Evolutionary conservation across 2,888 invertebrate genomes (phyloP).

Genomic region (Drosophila neonasuta): DNA sequence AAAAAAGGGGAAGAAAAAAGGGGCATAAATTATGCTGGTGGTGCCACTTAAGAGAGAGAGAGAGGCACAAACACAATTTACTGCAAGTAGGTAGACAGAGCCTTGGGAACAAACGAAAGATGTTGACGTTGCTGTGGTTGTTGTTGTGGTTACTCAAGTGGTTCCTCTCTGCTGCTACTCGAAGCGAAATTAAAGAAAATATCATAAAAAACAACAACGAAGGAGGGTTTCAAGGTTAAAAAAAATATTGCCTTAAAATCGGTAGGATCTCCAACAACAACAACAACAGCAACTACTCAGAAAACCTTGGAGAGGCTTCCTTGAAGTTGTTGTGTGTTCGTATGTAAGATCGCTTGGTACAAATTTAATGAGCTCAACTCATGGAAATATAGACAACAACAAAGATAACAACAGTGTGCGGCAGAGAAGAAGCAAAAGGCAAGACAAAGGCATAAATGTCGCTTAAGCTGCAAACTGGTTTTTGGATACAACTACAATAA

Average conservation of each 20-base stretch:
- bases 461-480: constrained; percentile 64
- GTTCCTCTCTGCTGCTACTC: constrained; percentile 1
- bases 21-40: constrained; percentile 71
- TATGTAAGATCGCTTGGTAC: constrained; percentile 23
- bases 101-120: constrained; percentile 47
- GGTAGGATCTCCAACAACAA: constrained; percentile 13
- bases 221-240: constrained; percentile 20
- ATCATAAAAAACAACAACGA: constrained; percentile 5
- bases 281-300: constrained; percentile 1
- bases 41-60: constrained; percentile 43
- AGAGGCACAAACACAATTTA: constrained; percentile 5
- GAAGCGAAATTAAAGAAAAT: constrained; percentile 17
- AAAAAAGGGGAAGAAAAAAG: constrained; percentile 30
- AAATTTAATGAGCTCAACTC: constrained; percentile 33
- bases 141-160: constrained; percentile 37
- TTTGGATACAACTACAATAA: constrained; percentile 15
- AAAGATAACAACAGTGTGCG: background rate
- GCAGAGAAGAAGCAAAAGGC: constrained; percentile 12
- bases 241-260: constrained; percentile 8
- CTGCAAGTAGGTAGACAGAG: constrained; percentile 61
- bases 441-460: constrained; percentile 55
- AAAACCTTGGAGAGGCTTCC: constrained; percentile 24
- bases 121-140: constrained; percentile 1
- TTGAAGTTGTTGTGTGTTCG: constrained; percentile 10
- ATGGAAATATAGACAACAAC: constrained; percentile 8